Base-by-base conservation (phyloP, 2,888 invertebrate genomes). In the Drosophila antonietae region DNA sequence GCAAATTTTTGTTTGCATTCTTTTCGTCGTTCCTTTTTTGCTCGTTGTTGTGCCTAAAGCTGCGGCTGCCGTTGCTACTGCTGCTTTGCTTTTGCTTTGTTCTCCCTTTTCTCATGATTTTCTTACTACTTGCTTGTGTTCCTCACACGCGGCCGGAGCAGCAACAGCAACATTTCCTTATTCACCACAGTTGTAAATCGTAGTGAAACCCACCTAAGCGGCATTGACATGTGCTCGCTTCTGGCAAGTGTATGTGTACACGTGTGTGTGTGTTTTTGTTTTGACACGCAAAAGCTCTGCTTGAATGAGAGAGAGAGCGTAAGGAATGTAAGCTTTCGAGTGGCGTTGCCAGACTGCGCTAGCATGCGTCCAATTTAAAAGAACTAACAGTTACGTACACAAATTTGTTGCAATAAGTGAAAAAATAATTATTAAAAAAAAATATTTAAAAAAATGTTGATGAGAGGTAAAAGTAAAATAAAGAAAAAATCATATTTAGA, bases 1-100 rank as follows among this genome's bases (percentile, higher is more conserved):
- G 77, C 73, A 86, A 81, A 81, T 87, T 81, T 88, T 88, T 86
- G 89, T 88, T 86, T 88, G 89, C 78, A 80, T 87, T 86, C 80
- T 80, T 80, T 80, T 81, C 72, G 39, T n/a, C 28, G 55, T 55
- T 55, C 23, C 41, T 55, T 41, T 39, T 64, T 63, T 58, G 51
- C 49, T 15, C 44, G 51, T 68, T 71, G 75, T 59, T 74, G 28
- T 44, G 60, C 51, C 63, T 28, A 76, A 46, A 47, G 61, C 53
- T 55, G 15, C 8, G 46, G 18, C 39, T 8, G 60, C 46, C 39
- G 60, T 23, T 44, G 46, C 46, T 51, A 15, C 46, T 23, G 23
- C 23, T 46, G 23, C 46, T 47, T 7, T 10, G n/a, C 49, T 51
- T 39, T 2, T 28, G 28, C 28, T 28, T 35, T 35, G 47, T 57